Evolutionary conservation across 2,113 vertebrate genomes (phyloP).

Genomic region (Chamaetylas fuelleborni): DNA sequence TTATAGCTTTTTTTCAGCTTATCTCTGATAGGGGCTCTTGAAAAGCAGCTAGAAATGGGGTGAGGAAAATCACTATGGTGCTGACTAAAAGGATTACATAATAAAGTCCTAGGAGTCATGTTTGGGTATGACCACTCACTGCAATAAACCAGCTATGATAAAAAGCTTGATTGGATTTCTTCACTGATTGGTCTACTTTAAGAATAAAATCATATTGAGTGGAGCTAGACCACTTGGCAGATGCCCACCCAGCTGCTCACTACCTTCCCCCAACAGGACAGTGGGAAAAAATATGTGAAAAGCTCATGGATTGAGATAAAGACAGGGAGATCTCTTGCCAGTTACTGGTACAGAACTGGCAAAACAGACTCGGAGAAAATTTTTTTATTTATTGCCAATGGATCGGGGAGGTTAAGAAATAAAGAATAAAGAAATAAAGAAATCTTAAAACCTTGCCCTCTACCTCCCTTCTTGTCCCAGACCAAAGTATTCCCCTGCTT

Average conservation of each 20-base stretch:
- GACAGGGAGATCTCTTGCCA: background rate
- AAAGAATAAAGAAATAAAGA: background rate
- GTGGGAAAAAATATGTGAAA: background rate
- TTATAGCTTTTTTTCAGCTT: too few species aligned
- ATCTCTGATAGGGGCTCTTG: background rate
- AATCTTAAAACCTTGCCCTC: background rate
- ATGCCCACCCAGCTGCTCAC: background rate
- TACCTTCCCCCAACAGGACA: background rate
- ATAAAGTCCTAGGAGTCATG: background rate
- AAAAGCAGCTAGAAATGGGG: background rate
- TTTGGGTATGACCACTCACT: background rate
- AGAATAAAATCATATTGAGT: background rate
- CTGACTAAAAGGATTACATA: background rate
- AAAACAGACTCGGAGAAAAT: background rate
- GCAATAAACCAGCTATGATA: background rate
- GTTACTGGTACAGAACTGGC: background rate
- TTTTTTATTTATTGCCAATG: background rate
- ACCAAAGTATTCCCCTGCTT: background rate
- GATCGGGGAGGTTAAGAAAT: background rate
- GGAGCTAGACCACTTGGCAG: background rate
- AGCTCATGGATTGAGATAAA: background rate
- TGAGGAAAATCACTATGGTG: background rate
- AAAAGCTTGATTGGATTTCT: background rate
- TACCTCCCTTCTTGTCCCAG: background rate
- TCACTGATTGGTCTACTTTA: background rate